Percentiles rank a stretch among this genome's conserved stretches.
Conservation (phyloP, 2,113 vertebrate genomes). For the Protobothrops flavoviridis region DNA sequence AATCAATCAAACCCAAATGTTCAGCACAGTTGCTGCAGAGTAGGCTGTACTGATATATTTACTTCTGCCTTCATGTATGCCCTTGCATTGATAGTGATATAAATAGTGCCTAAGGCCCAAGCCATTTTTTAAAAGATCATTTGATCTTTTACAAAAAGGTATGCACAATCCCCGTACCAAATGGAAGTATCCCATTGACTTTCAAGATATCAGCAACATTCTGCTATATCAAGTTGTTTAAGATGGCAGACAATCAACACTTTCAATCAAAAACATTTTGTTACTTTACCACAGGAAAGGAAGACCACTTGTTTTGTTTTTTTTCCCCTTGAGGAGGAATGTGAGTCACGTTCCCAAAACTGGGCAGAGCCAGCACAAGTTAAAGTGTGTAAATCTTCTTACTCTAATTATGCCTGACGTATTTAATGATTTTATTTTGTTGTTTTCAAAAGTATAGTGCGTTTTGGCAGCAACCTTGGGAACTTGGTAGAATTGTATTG, state of each 20-base stretch:
- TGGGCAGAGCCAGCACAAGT: neutral
- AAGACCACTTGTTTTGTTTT: neutral
- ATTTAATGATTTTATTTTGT: neutral
- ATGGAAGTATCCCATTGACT: neutral
- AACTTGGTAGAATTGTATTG: neutral
- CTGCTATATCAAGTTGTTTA: neutral
- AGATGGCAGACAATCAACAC: neutral
- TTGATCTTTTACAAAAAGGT: neutral
- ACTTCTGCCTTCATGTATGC: neutral
- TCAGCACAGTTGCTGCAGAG: neutral
- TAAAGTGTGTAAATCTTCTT: neutral
- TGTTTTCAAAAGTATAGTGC: neutral
- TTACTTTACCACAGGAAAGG: neutral
- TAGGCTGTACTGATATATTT: neutral
- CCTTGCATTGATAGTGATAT: neutral
- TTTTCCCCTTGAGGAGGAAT: too few species aligned
- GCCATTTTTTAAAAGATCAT: neutral
- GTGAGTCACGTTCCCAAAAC: neutral
- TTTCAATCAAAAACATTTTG: neutral
- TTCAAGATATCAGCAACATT: neutral
- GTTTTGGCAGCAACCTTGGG: neutral
- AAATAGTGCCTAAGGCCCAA: neutral
- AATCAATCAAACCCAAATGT: neutral
- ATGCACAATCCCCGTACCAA: neutral
- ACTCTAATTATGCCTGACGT: neutral